phyloP scores from a whole-genome alignment of 2,113 vertebrate species.

The Pitta sordida region DNA sequence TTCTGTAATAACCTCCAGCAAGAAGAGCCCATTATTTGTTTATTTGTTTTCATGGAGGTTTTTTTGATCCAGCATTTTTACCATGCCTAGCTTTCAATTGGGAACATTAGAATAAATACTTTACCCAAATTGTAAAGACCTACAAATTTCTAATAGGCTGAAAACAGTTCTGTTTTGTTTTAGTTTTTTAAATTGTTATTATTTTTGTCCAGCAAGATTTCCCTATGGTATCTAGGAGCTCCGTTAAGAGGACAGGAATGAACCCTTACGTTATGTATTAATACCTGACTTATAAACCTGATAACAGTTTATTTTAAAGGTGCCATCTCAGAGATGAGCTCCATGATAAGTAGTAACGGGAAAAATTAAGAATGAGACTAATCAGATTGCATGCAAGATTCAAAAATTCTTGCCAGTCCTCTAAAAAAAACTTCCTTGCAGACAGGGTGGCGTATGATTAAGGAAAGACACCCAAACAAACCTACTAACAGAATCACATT shows the following conservation, averaged over 20 bases:
- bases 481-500: neutral
- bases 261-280: neutral
- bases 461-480: neutral
- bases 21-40: neutral
- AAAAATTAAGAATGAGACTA: neutral
- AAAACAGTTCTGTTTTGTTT: neutral
- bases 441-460: neutral
- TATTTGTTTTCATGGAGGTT: neutral
- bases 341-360: neutral
- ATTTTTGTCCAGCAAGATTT: neutral
- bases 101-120: neutral
- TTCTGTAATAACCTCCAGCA: neutral
- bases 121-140: neutral
- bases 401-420: neutral
- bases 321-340: neutral
- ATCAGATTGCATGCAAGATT: neutral
- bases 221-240: neutral
- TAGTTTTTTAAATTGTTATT: neutral
- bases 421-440: neutral
- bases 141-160: neutral
- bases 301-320: neutral
- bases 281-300: neutral
- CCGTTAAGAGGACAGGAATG: neutral
- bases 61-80: neutral
- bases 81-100: neutral